phyloP scores from a whole-genome alignment of 53 echinoderm and acorn worm genomes.

The Hippasteria phrygiana region DNA sequence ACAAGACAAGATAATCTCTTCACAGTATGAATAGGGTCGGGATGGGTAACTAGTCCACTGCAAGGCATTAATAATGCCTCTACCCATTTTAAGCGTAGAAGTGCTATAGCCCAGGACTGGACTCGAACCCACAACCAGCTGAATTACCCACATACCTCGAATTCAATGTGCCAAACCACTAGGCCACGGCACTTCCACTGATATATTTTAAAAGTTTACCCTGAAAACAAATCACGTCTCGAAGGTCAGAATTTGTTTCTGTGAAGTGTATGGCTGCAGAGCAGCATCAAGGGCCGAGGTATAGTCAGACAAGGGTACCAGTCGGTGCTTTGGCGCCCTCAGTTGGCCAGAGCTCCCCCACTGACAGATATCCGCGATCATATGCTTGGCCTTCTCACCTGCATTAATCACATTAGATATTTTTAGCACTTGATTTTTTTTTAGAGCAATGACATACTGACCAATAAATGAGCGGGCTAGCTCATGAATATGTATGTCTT shows the following conservation, averaged over 20 bases:
- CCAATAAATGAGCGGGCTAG: too few relatives aligned
- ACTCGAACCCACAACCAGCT: too few relatives aligned
- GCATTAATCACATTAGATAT: background rate
- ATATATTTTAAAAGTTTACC: background rate
- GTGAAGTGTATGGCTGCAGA: conserved; percentile 71
- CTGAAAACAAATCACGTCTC: conserved; percentile 7
- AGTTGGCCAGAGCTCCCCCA: conserved; percentile 83
- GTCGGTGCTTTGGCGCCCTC: conserved; percentile 78
- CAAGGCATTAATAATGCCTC: too few relatives aligned
- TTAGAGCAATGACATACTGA: background rate
- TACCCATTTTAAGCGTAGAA: too few relatives aligned
- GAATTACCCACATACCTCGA: too few relatives aligned
- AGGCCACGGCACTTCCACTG: too few relatives aligned
- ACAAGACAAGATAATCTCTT: too few relatives aligned
- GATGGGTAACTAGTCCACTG: too few relatives aligned
- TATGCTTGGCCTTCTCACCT: conserved; percentile 77
- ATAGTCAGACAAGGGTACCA: conserved; percentile 79
- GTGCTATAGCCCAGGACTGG: too few relatives aligned
- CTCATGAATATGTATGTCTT: too few relatives aligned
- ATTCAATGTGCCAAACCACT: too few relatives aligned
- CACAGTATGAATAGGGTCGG: too few relatives aligned
- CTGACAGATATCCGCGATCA: conserved; percentile 81
- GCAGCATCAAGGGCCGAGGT: conserved; percentile 70
- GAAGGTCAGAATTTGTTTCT: conserved; percentile 91
- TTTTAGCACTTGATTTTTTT: background rate